Base-by-base conservation (phyloP, 64 coral and sea anemone species). In the Stichodactyla helianthus region DNA sequence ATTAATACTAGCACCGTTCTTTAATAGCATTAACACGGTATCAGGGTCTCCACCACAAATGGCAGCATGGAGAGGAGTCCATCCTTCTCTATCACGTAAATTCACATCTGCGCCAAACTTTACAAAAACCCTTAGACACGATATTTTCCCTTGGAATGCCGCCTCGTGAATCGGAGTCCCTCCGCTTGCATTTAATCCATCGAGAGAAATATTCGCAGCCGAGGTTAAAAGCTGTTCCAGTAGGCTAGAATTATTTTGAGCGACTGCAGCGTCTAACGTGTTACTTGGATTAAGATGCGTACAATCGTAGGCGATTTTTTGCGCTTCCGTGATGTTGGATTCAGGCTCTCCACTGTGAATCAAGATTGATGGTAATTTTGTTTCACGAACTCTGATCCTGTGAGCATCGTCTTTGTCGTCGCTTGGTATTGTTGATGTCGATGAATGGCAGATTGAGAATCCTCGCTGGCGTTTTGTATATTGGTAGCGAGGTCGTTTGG, bases 81-180 rank as follows among this genome's bases (percentile, higher is more conserved):
- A 97, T 0, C 94, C 94, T 70, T 97, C 94, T 79, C 91, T 89
- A 56, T 97, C 94, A 16, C 85, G 85, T 23, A 88, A 83, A 18
- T 97, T 86, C 6, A 93, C 88, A 25, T 77, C 50, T 18, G 86
- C 91, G 4, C 94, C 94, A 25, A 97, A 97, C 77, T 84, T 90
- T 28, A 97, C 63, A 84, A 97, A 97, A 25, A 93, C 88, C 79
- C 83, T 85, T n/a, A 97, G 63, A 76, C 94, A 97, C 10, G 16
- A 54, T 10, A 97, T 31, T 88, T 97, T 97, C 4, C 94, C 94
- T 82, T 97, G 91, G 85, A 87, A 97, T 0, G 94, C 94, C 6
- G 94, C 94, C 50, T 97, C 94, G 28, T 97, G 94, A 82, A 97
- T 97, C 18, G 94, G 89, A 18, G 94, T 93, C 13, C 91, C 91